Base-by-base conservation (phyloP, 2,113 vertebrate species). In the Xiphophorus hellerii region DNA sequence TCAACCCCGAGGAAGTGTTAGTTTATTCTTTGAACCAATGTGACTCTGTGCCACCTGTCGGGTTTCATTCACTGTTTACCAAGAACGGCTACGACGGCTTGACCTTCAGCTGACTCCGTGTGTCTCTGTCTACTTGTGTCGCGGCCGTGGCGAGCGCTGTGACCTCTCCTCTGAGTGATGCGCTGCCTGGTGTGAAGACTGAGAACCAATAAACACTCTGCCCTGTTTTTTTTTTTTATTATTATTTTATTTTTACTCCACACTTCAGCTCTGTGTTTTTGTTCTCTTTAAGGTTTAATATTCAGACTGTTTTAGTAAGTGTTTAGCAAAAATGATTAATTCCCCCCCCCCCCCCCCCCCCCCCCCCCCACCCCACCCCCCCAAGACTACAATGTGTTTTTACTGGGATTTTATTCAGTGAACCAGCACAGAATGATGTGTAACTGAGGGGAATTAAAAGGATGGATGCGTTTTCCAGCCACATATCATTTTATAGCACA, bases 121-220 rank as follows among this genome's bases (percentile, higher is more conserved):
- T 82, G 82, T 75, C 75, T 70, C 42, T 84, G 61, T 69, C 80
- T 79, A 73, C 69, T 77, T 62, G 42, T 81, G 77, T 84, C 63
- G 39, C 83, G 83, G 78, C 51, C 83, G 86, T 65, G 27, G 78
- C 31, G 58, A 94, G 96, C 95, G 94, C 96, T 93, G 91, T 98
- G 98, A 98, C 93, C 97, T 97, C 93, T 2, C 0, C 25, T 65
- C 62, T 88, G 94, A 96, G 96, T 82, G 97, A 98, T 84, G 97
- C 94, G 95, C 96, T 89, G 80, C 85, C 91, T 81, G 83, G 82
- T 91, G 92, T 83, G 68, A 89, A 86, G 84, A 90, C 84, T 83
- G 85, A 90, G 69, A 92, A 90, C 84, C 85, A 94, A 94, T 94
- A 94, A 94, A 95, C 88, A 93, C 86, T 92, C 88, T 92, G 84